A percentile compares a stretch with the other conserved stretches of the same genome.
Evolutionary conservation across 2,888 invertebrate species (phyloP).

Genomic region (Protonemura montana): DNA sequence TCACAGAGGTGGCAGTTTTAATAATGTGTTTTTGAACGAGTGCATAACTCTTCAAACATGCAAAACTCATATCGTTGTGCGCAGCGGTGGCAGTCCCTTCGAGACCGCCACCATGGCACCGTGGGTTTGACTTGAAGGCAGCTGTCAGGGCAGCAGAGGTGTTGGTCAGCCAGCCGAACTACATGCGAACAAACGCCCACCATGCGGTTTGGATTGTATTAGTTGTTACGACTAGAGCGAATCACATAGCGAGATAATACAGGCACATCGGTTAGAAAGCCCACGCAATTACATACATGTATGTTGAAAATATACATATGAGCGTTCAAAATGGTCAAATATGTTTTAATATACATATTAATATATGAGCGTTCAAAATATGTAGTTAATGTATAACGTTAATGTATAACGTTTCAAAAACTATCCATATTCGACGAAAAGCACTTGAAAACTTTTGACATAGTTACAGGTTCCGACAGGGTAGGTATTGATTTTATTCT

Average conservation of each 20-base stretch:
- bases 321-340: no score
- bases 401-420: background rate
- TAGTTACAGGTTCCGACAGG: background rate
- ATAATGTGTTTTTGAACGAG: background rate
- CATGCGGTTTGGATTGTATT: background rate
- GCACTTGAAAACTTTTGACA: background rate
- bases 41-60: slow-evolving; percentile 19
- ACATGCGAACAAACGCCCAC: background rate
- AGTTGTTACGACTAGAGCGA: no score
- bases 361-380: no score
- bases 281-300: no score
- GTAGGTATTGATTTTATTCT: background rate
- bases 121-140: background rate
- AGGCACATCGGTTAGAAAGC: no score
- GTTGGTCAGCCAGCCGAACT: background rate
- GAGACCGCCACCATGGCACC: background rate
- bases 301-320: no score
- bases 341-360: no score
- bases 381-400: no score
- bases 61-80: background rate
- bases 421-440: background rate
- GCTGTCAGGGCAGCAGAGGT: background rate
- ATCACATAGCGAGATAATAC: no score
- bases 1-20: slow-evolving; percentile 16
- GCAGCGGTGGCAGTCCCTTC: background rate